Evolutionary conservation across 64 coral and sea anemone genomes (phyloP), one percentile per base, ranked within the genome.

Genomic region (Montipora capricornis): DNA sequence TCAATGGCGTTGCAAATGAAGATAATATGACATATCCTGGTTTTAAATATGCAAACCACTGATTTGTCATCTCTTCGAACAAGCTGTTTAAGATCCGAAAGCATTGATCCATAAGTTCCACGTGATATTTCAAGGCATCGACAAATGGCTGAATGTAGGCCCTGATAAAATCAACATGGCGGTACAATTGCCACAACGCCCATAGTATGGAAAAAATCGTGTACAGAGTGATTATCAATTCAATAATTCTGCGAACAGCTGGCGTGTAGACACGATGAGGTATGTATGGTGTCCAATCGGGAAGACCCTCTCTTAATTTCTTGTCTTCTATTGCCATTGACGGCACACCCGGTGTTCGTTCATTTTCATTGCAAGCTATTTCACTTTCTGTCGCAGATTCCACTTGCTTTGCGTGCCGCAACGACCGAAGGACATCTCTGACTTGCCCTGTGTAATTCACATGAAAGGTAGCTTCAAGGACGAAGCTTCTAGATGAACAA

Each of bases 141-240:
- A 99, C 91, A 5, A 99, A 1, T 1, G 98, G 98, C 49, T 82
- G 95, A 10, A 99, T 74, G 47, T 96, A 94, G 8, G 95, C 92
- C 80, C 98, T 79, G 73, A 99, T 94, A 52, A 96, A 99, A 70
- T 99, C 95, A 52, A 99, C 98, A 79, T 99, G 92, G 4, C 98
- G 95, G 50, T 99, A 96, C 9, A 99, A 86, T 71, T 99, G 98
- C 98, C 98, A 99, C 62, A 99, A 57, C 4, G 98, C 98, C 98
- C 98, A 99, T 17, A 96, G 75, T 17, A 99, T 91, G 44, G 98
- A 99, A 44, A 99, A 90, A n/a, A 96, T 53, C 10, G 95, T 89
- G 80, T 99, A 99, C 45, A 94, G 57, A 12, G 89, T 82, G 83
- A 99, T 87, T 8, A 87, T 50, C 75, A 89, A 89, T 80, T 99